Conservation (phyloP, 2,888 invertebrate species). For the Portevinia maculata region DNA sequence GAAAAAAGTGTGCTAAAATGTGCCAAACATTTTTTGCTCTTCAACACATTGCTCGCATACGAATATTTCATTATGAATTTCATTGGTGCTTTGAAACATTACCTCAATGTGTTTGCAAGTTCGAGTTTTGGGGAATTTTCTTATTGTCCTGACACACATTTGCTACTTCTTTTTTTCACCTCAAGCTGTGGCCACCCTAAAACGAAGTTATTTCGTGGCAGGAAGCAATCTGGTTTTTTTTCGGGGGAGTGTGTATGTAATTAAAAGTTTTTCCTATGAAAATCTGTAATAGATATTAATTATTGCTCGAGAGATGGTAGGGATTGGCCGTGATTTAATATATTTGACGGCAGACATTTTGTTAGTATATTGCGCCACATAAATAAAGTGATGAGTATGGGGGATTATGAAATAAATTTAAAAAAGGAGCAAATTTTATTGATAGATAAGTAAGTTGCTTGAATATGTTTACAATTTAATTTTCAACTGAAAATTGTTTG, state of each 20-base stretch:
- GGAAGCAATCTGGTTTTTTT: constrained; percentile 21
- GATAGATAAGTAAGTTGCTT: neutral
- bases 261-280: constrained; percentile 47
- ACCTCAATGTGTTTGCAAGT: neutral
- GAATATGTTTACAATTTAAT: neutral
- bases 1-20: too few relatives aligned
- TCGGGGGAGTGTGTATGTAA: constrained; percentile 12
- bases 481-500: neutral
- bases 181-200: neutral
- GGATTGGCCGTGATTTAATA: constrained; percentile 37
- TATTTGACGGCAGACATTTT: constrained; percentile 3
- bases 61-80: neutral
- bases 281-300: constrained; percentile 57
- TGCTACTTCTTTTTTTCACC: neutral
- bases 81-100: neutral
- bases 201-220: constrained; percentile 13
- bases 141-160: neutral
- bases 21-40: too few relatives aligned
- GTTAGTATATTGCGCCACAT: constrained; percentile 8
- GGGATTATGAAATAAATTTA: constrained; percentile 28
- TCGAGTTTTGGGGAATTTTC: neutral
- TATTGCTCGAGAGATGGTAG: constrained; percentile 22
- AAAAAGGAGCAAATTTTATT: neutral
- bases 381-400: constrained; percentile 14
- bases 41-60: too few relatives aligned